Percentiles rank a stretch among this genome's conserved stretches.
Conservation (phyloP, 1,140 invertebrate genomes). For the Drosophila seguyi region DNA sequence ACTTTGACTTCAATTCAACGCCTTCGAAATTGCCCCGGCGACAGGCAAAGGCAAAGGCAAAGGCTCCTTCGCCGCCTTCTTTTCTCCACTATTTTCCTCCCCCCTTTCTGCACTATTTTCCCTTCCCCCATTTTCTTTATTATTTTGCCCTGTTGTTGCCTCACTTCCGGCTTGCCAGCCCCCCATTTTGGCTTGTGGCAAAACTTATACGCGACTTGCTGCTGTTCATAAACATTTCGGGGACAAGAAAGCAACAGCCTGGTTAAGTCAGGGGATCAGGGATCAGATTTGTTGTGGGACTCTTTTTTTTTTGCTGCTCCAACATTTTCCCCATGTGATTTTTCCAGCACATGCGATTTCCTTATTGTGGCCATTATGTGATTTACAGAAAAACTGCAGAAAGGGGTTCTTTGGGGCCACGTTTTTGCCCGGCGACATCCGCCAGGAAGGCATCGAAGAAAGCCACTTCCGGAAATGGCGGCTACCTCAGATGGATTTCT, state of each 20-base stretch:
- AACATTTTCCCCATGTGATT: not conserved
- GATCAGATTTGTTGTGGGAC: not conserved
- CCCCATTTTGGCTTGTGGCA: conserved; percentile 24
- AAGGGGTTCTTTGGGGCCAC: not conserved
- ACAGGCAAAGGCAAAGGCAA: conserved; percentile 33
- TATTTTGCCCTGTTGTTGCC: conserved; percentile 11
- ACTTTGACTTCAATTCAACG: conserved; percentile 72
- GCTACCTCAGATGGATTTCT: conserved; percentile 26
- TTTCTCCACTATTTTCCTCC: not conserved
- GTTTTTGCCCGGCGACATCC: conserved; percentile 16
- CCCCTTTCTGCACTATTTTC: not conserved
- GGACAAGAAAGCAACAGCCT: conserved; percentile 3
- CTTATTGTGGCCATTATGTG: conserved; percentile 75
- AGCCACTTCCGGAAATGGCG: conserved; percentile 55
- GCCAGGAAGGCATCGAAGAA: conserved; percentile 48
- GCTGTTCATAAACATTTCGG: conserved; percentile 66
- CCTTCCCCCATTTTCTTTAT: not conserved
- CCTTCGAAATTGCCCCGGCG: conserved; percentile 64
- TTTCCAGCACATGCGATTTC: conserved; percentile 71
- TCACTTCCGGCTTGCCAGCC: conserved; percentile 29
- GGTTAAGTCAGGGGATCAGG: conserved; percentile 4
- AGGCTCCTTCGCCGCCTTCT: not conserved
- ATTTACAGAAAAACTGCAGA: conserved; percentile 47
- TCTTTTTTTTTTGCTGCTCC: too few relatives aligned
- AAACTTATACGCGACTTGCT: conserved; percentile 49